Conservation (phyloP, 2,888 invertebrate species). For the Tipula vernalis region DNA sequence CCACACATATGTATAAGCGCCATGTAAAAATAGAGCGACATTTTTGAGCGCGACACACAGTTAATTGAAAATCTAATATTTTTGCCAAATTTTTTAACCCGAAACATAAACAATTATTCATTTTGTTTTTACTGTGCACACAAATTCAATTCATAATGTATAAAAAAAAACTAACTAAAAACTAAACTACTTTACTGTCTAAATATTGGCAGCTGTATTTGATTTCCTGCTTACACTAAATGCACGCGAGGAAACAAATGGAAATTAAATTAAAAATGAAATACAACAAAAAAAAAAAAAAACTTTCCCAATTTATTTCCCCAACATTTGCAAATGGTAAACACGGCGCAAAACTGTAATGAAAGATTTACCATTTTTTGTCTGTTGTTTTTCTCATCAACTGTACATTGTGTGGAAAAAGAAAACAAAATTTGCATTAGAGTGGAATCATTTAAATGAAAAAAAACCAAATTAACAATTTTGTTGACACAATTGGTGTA, state of each 20-base stretch:
- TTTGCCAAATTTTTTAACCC: neutral
- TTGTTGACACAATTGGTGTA: neutral
- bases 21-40: neutral
- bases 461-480: neutral
- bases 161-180: neutral
- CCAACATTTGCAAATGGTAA: neutral
- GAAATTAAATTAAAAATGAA: neutral
- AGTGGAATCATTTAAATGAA: neutral
- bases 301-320: neutral
- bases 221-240: neutral
- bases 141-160: neutral
- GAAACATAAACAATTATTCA: neutral
- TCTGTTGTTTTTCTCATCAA: neutral
- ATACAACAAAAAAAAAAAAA: neutral
- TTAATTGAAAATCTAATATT: neutral
- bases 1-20: neutral
- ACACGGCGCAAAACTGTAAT: neutral
- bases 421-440: neutral
- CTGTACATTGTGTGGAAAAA: neutral
- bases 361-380: neutral
- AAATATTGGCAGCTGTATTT: neutral
- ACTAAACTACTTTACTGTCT: neutral
- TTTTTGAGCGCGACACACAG: neutral
- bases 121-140: neutral
- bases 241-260: neutral